Evolutionary conservation across 2,797 vertebrate species (phyloP), one percentile per base, ranked within the genome.

Genomic region (Gymnodraco acuticeps): DNA sequence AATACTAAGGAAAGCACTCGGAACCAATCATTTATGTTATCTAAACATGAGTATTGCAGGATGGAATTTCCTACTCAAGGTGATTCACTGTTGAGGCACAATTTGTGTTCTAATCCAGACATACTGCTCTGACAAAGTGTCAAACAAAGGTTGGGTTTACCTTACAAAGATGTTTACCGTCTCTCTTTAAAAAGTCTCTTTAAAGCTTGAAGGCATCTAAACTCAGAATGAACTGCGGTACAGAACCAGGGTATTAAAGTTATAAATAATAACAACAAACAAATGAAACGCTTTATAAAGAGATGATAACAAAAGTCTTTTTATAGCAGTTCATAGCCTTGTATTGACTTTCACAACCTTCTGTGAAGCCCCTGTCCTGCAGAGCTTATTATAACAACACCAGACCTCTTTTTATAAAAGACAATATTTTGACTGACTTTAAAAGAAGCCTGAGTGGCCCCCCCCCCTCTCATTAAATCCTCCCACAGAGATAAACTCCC

Each of bases 371-470:
- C 13, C 23, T 41, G 4, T 42, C 11, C 20, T 53, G 42, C 1
- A 53, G 4, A 11, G 0, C 55, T 68, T 5, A 4, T 63, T 3
- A 64, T 8, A 27, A 31, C 10, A 47, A 33, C 17, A 58, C 23
- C n/a, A 52, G 11, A 10, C 1, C 2, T 58, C 17, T 2, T 17
- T 33, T 12, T 54, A 41, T 55, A 69, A 16, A 10, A 38, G 8
- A 70, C 20, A 64, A 54, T 15, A 41, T 77, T 60, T 16, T 54
- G 17, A 46, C 16, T 12, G 42, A 60, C 20, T 67, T 17, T 69
- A 59, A 66, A 61, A 1, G 3, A 41, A 45, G 43, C 2, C 31
- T 11, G 10, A 53, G 31, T 20, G 16, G 3, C 15, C 19, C 6
- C 41, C 4, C 0, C 16, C 6, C 10, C 41, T 3, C 0, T 9